Evolutionary conservation across 2,113 vertebrate genomes (phyloP).

Genomic region (Scartelaos histophorus): DNA sequence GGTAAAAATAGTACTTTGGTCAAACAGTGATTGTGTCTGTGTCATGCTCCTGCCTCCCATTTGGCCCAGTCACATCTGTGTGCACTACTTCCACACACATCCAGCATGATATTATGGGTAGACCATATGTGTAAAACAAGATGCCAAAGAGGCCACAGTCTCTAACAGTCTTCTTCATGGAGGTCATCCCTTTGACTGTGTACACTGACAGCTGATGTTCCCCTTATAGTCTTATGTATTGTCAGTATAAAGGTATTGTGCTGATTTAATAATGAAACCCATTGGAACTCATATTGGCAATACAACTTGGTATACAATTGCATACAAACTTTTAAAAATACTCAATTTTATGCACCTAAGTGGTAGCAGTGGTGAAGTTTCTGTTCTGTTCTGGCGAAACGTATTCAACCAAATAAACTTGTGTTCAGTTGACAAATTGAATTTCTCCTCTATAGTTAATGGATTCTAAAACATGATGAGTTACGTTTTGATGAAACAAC

Average conservation of each 20-base stretch:
- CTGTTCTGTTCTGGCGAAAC: too few species aligned
- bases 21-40: constrained; percentile 45
- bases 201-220: neutral
- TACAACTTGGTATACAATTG: too few species aligned
- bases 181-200: neutral
- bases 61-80: constrained; percentile 31
- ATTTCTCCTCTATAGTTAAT: too few species aligned
- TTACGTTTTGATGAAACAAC: too few species aligned
- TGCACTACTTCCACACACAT: constrained; percentile 49
- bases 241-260: neutral
- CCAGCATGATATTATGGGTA: constrained; percentile 45
- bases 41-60: constrained; percentile 34
- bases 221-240: neutral
- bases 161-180: constrained; percentile 17
- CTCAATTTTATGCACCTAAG: too few species aligned
- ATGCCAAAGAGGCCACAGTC: constrained; percentile 28
- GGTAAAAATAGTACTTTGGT: constrained; percentile 42
- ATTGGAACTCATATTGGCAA: too few species aligned
- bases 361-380: too few species aligned
- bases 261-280: too few species aligned
- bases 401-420: too few species aligned
- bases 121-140: constrained; percentile 13
- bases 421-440: too few species aligned
- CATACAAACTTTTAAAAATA: too few species aligned
- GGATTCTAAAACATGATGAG: too few species aligned